A percentile compares a stretch with the other conserved stretches of the same genome.
Conservation (phyloP, 2,888 invertebrate species). For the Strigamia crassipes region DNA sequence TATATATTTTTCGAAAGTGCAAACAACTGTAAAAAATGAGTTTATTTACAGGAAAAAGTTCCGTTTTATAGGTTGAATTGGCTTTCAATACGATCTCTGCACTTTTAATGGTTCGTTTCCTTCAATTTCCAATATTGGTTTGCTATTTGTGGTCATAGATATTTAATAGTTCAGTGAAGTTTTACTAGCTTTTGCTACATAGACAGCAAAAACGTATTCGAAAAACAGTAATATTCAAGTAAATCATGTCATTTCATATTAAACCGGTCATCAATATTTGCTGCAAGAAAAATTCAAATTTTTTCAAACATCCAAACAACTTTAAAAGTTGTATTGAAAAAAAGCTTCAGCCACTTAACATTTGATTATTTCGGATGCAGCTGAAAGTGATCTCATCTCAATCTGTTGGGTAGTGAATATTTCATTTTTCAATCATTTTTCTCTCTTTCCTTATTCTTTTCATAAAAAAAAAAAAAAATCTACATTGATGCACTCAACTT, state of each 20-base stretch:
- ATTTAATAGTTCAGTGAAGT: too few relatives aligned
- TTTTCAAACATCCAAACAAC: background rate
- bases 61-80: too few relatives aligned
- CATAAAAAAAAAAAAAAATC: background rate
- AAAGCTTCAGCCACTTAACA: background rate
- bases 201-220: too few relatives aligned
- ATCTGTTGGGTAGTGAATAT: background rate
- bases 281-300: background rate
- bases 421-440: background rate
- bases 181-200: too few relatives aligned
- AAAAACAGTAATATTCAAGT: background rate
- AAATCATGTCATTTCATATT: background rate
- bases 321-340: background rate
- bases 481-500: conserved; percentile 5
- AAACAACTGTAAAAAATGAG: too few relatives aligned
- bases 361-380: background rate
- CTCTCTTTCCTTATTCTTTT: background rate
- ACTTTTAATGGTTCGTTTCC: too few relatives aligned
- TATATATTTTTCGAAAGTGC: too few relatives aligned
- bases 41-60: too few relatives aligned
- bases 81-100: too few relatives aligned
- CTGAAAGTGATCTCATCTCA: background rate
- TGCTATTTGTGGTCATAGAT: too few relatives aligned
- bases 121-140: too few relatives aligned
- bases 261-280: too few relatives aligned